These are phyloP conservation scores for Tenthredo notha DNA, from an alignment of 2,888 invertebrate genomes.

Conservation along the genomic window DNA sequence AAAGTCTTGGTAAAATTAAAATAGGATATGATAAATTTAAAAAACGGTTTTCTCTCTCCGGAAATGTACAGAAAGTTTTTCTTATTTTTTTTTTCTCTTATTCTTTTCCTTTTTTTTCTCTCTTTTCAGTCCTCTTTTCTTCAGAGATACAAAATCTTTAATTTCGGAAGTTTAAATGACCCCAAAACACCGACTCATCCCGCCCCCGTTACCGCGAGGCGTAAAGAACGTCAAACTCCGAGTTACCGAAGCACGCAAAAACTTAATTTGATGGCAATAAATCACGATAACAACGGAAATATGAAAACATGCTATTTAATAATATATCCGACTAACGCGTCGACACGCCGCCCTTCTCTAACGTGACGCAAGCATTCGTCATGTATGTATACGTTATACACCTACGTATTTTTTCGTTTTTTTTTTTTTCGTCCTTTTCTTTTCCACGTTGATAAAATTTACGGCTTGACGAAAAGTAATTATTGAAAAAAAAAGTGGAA, in stretches of 20 bases:
- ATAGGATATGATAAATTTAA: background rate
- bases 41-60: background rate
- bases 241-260: conserved; percentile 48
- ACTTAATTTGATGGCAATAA: conserved; percentile 52
- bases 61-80: background rate
- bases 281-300: conserved; percentile 54
- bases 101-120: background rate
- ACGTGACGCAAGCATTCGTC: conserved; percentile 33
- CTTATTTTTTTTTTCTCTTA: background rate
- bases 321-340: conserved; percentile 53
- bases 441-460: conserved; percentile 57
- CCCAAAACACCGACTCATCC: conserved; percentile 25
- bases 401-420: background rate
- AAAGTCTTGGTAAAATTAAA: conserved; percentile 19
- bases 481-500: background rate
- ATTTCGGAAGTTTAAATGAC: conserved; percentile 13
- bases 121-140: background rate
- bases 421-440: background rate
- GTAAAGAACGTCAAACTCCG: background rate
- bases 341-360: conserved; percentile 8
- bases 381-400: background rate
- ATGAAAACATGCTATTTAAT: conserved; percentile 54
- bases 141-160: background rate
- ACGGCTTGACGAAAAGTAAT: conserved; percentile 38
- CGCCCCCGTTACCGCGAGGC: background rate